phyloP scores from a whole-genome alignment of 1,140 invertebrate species.

The Drosophila kepulauana region DNA sequence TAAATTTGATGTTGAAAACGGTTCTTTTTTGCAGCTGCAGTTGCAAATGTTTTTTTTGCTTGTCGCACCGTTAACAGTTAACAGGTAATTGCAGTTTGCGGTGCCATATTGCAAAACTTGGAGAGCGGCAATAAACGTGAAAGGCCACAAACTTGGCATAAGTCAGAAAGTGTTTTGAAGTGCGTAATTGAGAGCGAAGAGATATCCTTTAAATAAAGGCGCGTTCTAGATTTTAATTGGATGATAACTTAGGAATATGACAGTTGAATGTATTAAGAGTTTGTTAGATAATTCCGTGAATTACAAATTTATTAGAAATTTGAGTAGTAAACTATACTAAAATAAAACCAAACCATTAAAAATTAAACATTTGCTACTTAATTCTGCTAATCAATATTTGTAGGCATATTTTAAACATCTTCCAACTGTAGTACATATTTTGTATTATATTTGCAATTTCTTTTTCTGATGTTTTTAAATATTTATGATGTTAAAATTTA shows the following conservation, averaged over 20 bases:
- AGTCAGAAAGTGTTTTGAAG: slow-evolving; percentile 15
- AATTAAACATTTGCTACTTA: not conserved
- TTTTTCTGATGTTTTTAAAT: too few species aligned
- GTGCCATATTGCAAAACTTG: slow-evolving; percentile 56
- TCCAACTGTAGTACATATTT: too few species aligned
- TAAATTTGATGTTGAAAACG: slow-evolving; percentile 62
- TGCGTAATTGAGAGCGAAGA: not conserved
- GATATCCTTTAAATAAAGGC: slow-evolving; percentile 7
- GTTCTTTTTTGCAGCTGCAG: slow-evolving; percentile 25
- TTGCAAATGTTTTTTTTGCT: slow-evolving; percentile 38
- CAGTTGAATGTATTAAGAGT: too few species aligned
- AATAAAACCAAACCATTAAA: not conserved
- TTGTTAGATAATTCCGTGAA: too few species aligned
- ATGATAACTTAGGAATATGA: too few species aligned
- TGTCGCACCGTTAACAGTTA: slow-evolving; percentile 46
- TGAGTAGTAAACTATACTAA: too few species aligned
- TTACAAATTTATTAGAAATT: too few species aligned
- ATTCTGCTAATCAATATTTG: too few species aligned
- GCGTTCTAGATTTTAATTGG: too few species aligned
- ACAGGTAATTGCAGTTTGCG: slow-evolving; percentile 74
- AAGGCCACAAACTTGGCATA: slow-evolving; percentile 48
- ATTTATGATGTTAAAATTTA: too few species aligned
- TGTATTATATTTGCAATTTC: too few species aligned
- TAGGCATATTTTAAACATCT: too few species aligned
- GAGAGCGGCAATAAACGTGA: slow-evolving; percentile 35